These are phyloP conservation scores for Coilia nasus DNA, from an alignment of 2,797 vertebrate species.

Conservation along the genomic window DNA sequence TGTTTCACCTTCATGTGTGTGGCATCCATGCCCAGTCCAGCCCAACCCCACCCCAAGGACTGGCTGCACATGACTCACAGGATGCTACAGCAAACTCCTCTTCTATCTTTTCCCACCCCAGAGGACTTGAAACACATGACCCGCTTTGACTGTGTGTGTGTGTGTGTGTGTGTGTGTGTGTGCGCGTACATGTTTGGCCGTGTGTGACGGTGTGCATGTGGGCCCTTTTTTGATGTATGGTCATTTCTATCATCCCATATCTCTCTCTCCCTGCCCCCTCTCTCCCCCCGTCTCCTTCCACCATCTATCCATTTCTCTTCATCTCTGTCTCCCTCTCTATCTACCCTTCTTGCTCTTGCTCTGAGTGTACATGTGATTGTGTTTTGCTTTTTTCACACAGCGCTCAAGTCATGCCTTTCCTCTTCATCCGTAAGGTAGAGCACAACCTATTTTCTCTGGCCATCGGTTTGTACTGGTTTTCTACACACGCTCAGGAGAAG, in stretches of 20 bases:
- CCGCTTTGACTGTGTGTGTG: conserved; percentile 24
- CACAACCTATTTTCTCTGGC: conserved; percentile 3
- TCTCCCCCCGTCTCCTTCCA: not conserved
- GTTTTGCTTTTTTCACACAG: not conserved
- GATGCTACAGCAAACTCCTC: conserved; percentile 24
- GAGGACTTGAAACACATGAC: conserved; percentile 10
- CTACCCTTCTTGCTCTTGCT: not conserved
- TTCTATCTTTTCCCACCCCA: conserved; percentile 12
- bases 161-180: not conserved
- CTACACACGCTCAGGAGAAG: not conserved
- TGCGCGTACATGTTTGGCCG: conserved; percentile 1
- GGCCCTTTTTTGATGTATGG: not conserved
- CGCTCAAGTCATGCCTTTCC: not conserved
- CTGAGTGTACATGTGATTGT: not conserved
- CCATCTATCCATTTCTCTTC: not conserved
- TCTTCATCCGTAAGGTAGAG: not conserved
- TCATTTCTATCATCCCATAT: not conserved
- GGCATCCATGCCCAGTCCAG: not conserved
- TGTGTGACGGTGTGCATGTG: not conserved
- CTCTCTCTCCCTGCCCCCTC: not conserved
- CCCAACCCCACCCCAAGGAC: conserved; percentile 7
- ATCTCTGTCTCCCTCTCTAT: not conserved
- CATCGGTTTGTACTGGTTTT: not conserved
- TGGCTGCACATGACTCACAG: conserved; percentile 28
- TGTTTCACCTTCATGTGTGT: conserved; percentile 22